Conservation (phyloP, 2,113 vertebrate genomes). For the Clarias batrachus region DNA sequence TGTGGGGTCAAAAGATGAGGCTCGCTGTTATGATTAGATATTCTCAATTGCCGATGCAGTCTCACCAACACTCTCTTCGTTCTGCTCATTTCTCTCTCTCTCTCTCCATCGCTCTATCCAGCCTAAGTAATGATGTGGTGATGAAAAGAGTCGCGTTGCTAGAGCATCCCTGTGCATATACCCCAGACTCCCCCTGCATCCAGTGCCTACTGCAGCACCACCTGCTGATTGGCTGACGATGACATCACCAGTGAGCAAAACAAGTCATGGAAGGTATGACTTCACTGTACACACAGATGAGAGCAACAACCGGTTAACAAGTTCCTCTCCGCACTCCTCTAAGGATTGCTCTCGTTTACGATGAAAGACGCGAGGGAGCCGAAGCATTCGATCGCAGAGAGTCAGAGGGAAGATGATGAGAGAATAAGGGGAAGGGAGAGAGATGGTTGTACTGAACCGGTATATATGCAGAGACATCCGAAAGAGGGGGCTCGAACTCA, state of each 20-base stretch:
- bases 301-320: slow-evolving; percentile 57
- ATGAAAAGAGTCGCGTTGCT: slow-evolving; percentile 61
- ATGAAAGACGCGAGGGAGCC: slow-evolving; percentile 69
- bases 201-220: slow-evolving; percentile 59
- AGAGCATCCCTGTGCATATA: slow-evolving; percentile 54
- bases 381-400: slow-evolving; percentile 49
- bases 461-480: background rate
- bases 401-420: background rate
- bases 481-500: slow-evolving; percentile 39
- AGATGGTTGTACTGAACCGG: background rate
- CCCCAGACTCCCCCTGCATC: slow-evolving; percentile 48
- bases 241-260: slow-evolving; percentile 76
- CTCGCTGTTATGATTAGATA: slow-evolving; percentile 37
- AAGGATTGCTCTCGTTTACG: slow-evolving; percentile 66
- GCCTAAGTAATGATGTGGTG: slow-evolving; percentile 53
- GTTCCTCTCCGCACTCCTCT: slow-evolving; percentile 45
- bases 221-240: slow-evolving; percentile 76
- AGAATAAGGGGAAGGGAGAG: slow-evolving; percentile 4
- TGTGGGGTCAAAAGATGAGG: slow-evolving; percentile 28
- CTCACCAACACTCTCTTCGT: background rate
- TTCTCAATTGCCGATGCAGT: slow-evolving; percentile 33
- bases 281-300: slow-evolving; percentile 72
- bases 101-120: slow-evolving; percentile 13
- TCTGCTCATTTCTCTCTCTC: background rate
- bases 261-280: slow-evolving; percentile 75